A percentile compares a stretch with the other conserved stretches of the same genome.
These are phyloP conservation scores for Aphidius gifuensis DNA, from an alignment of 1,140 invertebrate species.

Conservation along the genomic window DNA sequence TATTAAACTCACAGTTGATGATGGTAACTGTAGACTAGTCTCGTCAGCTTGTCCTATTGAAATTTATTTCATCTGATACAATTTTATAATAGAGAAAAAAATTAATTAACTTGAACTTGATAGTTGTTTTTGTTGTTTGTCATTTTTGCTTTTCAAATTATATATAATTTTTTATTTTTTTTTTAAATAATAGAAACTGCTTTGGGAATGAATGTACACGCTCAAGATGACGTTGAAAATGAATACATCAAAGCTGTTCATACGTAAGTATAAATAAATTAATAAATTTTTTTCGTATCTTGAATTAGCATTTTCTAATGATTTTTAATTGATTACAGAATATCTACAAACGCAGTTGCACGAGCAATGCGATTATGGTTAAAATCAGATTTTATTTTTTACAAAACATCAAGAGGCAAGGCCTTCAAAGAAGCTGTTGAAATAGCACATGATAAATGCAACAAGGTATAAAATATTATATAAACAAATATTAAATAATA, in stretches of 20 bases:
- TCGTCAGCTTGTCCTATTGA: background rate
- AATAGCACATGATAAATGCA: conserved; percentile 39
- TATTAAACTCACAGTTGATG: too few species aligned
- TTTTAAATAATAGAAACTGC: conserved; percentile 57
- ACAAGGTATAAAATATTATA: conserved; percentile 31
- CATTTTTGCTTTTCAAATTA: too few species aligned
- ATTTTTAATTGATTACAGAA: conserved; percentile 30
- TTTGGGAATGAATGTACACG: conserved; percentile 67
- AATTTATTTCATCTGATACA: background rate
- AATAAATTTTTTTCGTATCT: too few species aligned
- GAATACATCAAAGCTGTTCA: conserved; percentile 62
- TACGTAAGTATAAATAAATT: conserved; percentile 36
- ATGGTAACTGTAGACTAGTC: background rate
- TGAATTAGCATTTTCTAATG: background rate
- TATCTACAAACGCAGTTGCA: conserved; percentile 32
- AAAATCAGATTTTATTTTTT: conserved; percentile 33
- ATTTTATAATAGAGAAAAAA: background rate
- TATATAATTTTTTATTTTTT: too few species aligned
- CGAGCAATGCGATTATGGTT: conserved; percentile 40
- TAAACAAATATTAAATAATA: background rate
- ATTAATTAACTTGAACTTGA: too few species aligned
- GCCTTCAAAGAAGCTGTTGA: conserved; percentile 33
- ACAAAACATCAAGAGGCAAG: conserved; percentile 34
- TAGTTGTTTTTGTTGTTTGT: too few species aligned
- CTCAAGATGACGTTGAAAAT: conserved; percentile 58